Percentiles rank a stretch among this genome's conserved stretches.
phyloP scores from a whole-genome alignment of 2,113 vertebrate species.

The Halichoeres trimaculatus region DNA sequence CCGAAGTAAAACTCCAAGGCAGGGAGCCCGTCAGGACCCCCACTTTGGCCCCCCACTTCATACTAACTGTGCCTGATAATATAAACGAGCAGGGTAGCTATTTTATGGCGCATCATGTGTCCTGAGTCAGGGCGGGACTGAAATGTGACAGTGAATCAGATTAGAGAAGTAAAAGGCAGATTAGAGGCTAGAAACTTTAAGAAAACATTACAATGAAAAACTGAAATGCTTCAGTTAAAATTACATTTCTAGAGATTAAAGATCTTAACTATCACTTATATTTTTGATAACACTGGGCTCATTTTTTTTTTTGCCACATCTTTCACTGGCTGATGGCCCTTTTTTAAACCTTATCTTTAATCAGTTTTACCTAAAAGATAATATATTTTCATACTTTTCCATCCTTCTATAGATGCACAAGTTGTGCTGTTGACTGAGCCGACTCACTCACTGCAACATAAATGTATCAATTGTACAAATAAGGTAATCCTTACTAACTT shows the following conservation, averaged over 20 bases:
- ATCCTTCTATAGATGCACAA: no score
- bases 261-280: no score
- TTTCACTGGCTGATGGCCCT: no score
- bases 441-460: no score
- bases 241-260: not conserved
- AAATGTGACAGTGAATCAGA: constrained; percentile 42
- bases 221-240: not conserved
- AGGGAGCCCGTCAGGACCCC: constrained; percentile 77
- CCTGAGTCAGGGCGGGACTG: constrained; percentile 27
- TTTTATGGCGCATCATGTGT: constrained; percentile 46
- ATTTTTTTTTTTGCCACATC: no score
- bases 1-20: constrained; percentile 77
- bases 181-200: constrained; percentile 4
- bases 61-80: constrained; percentile 42
- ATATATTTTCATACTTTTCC: no score
- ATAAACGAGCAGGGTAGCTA: constrained; percentile 48
- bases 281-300: no score
- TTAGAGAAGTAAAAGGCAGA: constrained; percentile 41
- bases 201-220: not conserved
- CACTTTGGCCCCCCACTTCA: constrained; percentile 70
- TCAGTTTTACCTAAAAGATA: no score
- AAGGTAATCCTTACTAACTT: no score
- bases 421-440: no score
- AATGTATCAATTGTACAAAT: no score
- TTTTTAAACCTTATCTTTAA: no score